Conservation (phyloP, 2,113 vertebrate species). For the Rhizomys pruinosus region DNA sequence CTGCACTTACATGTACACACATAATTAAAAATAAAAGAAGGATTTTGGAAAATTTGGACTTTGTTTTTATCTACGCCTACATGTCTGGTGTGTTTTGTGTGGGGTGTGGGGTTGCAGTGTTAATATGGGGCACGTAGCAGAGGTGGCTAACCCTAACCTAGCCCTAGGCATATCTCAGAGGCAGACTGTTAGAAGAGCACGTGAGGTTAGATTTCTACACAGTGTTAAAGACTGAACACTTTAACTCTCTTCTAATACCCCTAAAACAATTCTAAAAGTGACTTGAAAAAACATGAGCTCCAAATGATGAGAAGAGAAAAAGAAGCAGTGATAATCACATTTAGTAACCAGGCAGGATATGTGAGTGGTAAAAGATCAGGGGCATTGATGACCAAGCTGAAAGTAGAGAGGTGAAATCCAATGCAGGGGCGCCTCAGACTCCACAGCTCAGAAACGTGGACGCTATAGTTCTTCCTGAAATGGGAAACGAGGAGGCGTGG, state of each 20-base stretch:
- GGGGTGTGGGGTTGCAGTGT: too few species aligned
- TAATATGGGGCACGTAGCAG: neutral
- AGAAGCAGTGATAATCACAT: neutral
- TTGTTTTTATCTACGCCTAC: neutral
- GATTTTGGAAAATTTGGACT: too few species aligned
- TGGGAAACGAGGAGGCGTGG: neutral
- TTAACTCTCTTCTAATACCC: neutral
- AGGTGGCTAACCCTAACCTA: neutral
- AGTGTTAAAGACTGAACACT: neutral
- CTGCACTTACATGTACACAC: too few species aligned
- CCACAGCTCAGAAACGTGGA: neutral
- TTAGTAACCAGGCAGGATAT: neutral
- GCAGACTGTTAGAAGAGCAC: neutral
- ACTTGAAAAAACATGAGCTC: neutral
- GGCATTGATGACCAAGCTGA: neutral
- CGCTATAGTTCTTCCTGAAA: neutral
- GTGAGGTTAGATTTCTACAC: neutral
- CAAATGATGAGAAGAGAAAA: neutral
- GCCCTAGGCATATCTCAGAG: neutral
- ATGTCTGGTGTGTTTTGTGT: too few species aligned
- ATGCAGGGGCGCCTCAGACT: neutral
- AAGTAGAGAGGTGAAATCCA: neutral
- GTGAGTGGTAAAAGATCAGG: neutral
- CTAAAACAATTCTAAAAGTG: neutral
- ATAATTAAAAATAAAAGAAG: too few species aligned